Conservation (phyloP, 2,888 invertebrate species). For the Drosophila austrosaltans region DNA sequence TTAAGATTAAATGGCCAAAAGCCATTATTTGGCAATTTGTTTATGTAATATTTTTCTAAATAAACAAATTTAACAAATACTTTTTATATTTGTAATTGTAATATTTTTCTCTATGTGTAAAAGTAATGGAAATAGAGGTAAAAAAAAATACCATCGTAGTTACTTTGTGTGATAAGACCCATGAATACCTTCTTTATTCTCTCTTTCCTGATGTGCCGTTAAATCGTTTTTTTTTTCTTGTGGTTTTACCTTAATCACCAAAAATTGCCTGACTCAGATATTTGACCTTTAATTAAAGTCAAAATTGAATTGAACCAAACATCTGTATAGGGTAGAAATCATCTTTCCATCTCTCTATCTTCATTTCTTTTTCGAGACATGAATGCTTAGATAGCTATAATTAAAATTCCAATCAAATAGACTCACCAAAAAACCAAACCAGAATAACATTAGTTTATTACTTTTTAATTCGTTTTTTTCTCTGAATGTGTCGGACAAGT, state of each 20-base stretch:
- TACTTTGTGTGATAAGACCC: neutral
- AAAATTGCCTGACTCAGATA: neutral
- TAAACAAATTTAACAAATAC: no score
- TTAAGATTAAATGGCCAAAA: no score
- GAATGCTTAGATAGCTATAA: conserved; percentile 7
- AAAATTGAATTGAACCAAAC: conserved; percentile 5
- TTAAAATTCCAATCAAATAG: conserved; percentile 19
- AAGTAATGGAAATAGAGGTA: neutral
- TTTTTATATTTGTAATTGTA: no score
- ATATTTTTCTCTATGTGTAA: neutral
- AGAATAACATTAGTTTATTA: conserved; percentile 18
- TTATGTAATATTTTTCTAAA: no score
- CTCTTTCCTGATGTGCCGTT: conserved; percentile 18
- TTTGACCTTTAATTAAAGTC: conserved; percentile 14
- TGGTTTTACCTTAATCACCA: conserved; percentile 13
- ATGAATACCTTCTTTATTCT: neutral
- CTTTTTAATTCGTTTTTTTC: conserved; percentile 18
- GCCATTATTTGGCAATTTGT: no score
- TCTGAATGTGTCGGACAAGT: conserved; percentile 12
- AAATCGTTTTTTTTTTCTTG: neutral
- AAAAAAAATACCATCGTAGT: neutral
- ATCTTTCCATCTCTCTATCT: neutral
- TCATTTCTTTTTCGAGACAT: neutral
- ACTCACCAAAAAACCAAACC: conserved; percentile 2
- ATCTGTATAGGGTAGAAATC: neutral